Percentiles rank a stretch among this genome's conserved stretches.
phyloP scores from a whole-genome alignment of 2,113 vertebrate species.

The Pedetes capensis region DNA sequence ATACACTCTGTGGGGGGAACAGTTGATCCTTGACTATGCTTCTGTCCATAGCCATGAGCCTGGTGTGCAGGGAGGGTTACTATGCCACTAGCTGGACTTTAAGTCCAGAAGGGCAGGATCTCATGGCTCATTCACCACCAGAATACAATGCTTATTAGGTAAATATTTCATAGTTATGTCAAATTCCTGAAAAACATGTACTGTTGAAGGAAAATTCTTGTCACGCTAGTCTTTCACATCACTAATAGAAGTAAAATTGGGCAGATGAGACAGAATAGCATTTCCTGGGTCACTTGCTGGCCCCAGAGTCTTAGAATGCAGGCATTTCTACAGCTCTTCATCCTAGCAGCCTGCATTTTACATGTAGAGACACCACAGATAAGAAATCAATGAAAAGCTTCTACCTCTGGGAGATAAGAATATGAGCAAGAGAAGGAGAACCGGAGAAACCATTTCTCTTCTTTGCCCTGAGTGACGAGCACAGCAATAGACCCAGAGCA shows the following conservation, averaged over 20 bases:
- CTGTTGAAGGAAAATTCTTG: not conserved
- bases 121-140: not conserved
- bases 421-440: not conserved
- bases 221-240: not conserved
- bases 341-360: not conserved
- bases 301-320: not conserved
- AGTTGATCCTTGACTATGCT: not conserved
- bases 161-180: not conserved
- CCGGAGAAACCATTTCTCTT: constrained; percentile 36
- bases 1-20: not conserved
- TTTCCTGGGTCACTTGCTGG: not conserved
- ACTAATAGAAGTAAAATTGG: not conserved
- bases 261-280: not conserved
- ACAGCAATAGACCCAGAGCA: constrained; percentile 45
- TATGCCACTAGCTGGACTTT: not conserved
- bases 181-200: constrained; percentile 8
- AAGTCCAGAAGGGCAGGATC: not conserved
- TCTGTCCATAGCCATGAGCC: not conserved
- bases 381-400: constrained; percentile 1
- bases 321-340: not conserved
- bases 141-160: not conserved
- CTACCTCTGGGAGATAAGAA: not conserved
- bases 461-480: not conserved
- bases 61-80: not conserved
- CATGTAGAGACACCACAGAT: not conserved